Evolutionary conservation across 2,888 invertebrate species (phyloP).

Genomic region (Apantesis nais): DNA sequence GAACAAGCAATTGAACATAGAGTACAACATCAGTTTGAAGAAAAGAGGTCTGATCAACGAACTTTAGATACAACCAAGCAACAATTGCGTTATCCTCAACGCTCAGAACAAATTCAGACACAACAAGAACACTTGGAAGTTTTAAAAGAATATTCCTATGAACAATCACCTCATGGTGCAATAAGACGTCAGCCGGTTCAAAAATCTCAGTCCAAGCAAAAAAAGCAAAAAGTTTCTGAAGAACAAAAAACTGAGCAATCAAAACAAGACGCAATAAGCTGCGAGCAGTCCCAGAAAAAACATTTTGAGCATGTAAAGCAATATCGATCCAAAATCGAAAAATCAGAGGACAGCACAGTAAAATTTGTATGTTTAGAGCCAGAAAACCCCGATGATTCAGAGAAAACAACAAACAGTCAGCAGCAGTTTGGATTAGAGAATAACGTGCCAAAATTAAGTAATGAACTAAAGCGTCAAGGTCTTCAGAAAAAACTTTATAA

Average conservation of each 20-base stretch:
- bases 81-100: too few species aligned
- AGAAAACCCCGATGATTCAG: too few species aligned
- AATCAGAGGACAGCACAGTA: too few species aligned
- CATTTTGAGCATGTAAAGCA: too few species aligned
- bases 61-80: too few species aligned
- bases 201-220: background rate
- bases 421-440: too few species aligned
- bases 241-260: background rate
- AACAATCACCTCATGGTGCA: background rate
- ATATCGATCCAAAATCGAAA: too few species aligned
- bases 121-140: background rate
- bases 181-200: background rate
- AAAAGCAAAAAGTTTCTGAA: background rate
- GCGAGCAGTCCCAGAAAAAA: background rate
- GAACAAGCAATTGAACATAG: background rate
- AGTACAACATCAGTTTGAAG: too few species aligned
- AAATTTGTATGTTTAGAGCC: too few species aligned
- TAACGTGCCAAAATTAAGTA: background rate
- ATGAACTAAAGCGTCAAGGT: background rate
- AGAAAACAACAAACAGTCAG: too few species aligned
- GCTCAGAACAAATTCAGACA: too few species aligned
- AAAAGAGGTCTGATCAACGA: too few species aligned
- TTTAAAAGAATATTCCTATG: background rate
- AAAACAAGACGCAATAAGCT: background rate
- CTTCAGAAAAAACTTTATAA: background rate